phyloP scores from a whole-genome alignment of 2,888 invertebrate species.

The Cartodere bifasciata region DNA sequence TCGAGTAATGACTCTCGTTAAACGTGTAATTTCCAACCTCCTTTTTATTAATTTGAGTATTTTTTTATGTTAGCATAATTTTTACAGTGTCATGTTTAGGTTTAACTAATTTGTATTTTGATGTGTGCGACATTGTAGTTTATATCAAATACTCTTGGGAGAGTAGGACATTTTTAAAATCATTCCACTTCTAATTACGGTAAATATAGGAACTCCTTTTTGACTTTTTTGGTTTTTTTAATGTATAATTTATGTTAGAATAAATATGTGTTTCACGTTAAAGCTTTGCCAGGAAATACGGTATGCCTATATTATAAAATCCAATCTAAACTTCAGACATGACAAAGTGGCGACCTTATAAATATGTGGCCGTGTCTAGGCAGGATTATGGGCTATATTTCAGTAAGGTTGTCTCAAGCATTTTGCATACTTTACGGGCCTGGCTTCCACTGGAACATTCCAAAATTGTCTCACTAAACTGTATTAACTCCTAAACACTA shows the following conservation, averaged over 20 bases:
- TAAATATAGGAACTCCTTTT: no score
- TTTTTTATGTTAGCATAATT: slow-evolving; percentile 8
- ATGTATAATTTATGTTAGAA: no score
- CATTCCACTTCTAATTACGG: no score
- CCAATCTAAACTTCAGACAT: slow-evolving; percentile 38
- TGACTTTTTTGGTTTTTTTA: no score
- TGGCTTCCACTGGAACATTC: no score
- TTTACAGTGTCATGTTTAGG: background rate
- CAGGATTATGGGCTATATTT: slow-evolving; percentile 34
- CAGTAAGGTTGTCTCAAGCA: slow-evolving; percentile 29
- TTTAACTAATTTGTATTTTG: background rate
- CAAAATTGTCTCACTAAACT: no score
- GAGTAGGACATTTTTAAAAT: no score
- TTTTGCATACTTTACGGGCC: slow-evolving; percentile 14
- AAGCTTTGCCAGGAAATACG: no score
- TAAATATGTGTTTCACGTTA: no score
- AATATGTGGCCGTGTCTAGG: slow-evolving; percentile 36
- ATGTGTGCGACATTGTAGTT: no score
- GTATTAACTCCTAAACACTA: no score
- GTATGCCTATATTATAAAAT: slow-evolving; percentile 37
- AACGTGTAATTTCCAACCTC: slow-evolving; percentile 4
- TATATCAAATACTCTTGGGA: no score
- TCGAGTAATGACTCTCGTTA: slow-evolving; percentile 16
- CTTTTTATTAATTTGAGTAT: slow-evolving; percentile 13
- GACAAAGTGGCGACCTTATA: slow-evolving; percentile 37